Base-by-base conservation (phyloP, 1,140 invertebrate genomes). In the Cyclina sinensis region DNA sequence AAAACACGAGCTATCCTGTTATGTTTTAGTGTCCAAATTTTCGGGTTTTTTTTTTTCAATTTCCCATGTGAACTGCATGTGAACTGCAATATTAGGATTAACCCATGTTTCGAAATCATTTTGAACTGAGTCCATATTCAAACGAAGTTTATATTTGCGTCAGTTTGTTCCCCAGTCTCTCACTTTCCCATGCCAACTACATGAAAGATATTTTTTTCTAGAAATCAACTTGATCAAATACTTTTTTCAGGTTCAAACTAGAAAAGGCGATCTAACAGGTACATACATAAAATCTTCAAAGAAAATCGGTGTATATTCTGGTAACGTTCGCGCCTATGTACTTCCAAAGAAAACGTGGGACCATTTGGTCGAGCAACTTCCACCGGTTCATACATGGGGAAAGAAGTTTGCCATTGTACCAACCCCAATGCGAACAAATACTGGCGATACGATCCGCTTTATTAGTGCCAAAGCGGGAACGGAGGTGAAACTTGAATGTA, bases 381-480 rank as follows among this genome's bases (percentile, higher is more conserved):
- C 89, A 39, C 92, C 94, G 3, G 90, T 91, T 9, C 35, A 88
- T 24, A 86, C 88, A 21, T 94, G 94, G 94, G 94, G 94, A 7
- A 92, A 89, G 27, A 65, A 83, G 48, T 94, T 92, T 73, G 70
- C 86, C n/a, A 89, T 88, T 21, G 90, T 91, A 16, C 91, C 93
- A 0, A 91, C 90, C 14, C 91, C 92, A 27, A 70, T 76, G n/a
- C 78, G 92, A 62, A 90, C 82, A 2, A 76, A 79, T 12, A 93
- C 92, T 0, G 92, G 94, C 81, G 65, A 89, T 21, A 91, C 90
- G n/a, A 87, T 90, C 37, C 59, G 93, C 18, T 62, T 94, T 35
- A 92, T 90, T n/a, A 30, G 62, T 30, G 79, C 73, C 12, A 84
- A 92, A 68, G 88, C 89, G 16, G 24, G 54, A 5, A 93, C 91